Conservation (phyloP, 2,797 vertebrate species). For the Chrosomus eos region DNA sequence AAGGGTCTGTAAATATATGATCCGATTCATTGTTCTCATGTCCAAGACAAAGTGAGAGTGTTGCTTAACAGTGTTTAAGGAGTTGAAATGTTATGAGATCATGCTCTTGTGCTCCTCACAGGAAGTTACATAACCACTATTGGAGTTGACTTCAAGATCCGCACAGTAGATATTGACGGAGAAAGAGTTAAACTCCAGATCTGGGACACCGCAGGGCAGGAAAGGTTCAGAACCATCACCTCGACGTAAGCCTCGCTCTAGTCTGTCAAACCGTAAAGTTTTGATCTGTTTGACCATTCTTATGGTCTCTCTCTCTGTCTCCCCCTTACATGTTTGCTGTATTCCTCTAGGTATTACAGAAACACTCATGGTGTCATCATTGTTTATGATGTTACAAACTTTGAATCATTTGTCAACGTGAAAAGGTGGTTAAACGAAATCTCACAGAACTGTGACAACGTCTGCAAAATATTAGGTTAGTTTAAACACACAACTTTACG, state of each 20-base stretch:
- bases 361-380: slow-evolving; percentile 89
- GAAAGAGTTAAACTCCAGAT: slow-evolving; percentile 88
- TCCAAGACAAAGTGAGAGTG: not conserved
- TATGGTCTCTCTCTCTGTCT: not conserved
- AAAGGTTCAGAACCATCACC: slow-evolving; percentile 83
- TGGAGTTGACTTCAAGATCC: slow-evolving; percentile 88
- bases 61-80: not conserved
- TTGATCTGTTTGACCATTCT: not conserved
- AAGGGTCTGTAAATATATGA: slow-evolving; percentile 20
- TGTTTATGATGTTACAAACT: slow-evolving; percentile 86
- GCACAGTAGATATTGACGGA: slow-evolving; percentile 83
- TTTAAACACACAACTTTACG: not conserved
- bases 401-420: slow-evolving; percentile 86
- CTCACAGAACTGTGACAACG: slow-evolving; percentile 86
- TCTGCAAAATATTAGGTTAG: slow-evolving; percentile 86
- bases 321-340: not conserved
- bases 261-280: not conserved
- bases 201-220: slow-evolving; percentile 85
- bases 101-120: slow-evolving; percentile 56
- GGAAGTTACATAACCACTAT: slow-evolving; percentile 90
- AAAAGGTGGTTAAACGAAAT: slow-evolving; percentile 88
- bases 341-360: slow-evolving; percentile 81
- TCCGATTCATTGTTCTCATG: not conserved
- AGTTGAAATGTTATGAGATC: not conserved
- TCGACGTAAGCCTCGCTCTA: slow-evolving; percentile 74